Percentiles rank a stretch among this genome's conserved stretches.
Conservation (phyloP, 2,797 vertebrate species). For the Pseudochirops corinnae region DNA sequence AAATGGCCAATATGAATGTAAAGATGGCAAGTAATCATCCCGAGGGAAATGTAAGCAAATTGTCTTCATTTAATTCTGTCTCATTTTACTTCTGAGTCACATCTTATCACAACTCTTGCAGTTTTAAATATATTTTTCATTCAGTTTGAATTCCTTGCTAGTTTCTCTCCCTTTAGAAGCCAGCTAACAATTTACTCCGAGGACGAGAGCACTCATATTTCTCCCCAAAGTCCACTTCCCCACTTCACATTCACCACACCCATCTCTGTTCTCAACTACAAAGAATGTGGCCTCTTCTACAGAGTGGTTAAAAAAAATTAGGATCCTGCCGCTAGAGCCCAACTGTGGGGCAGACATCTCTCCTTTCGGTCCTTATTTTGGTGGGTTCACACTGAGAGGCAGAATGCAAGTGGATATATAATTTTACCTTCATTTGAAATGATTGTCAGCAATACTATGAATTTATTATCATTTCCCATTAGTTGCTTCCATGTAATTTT, state of each 20-base stretch:
- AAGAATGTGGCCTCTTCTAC: constrained; percentile 45
- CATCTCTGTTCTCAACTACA: constrained; percentile 33
- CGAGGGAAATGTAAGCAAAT: not conserved
- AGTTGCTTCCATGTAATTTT: not conserved
- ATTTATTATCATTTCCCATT: not conserved
- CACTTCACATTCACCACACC: constrained; percentile 1
- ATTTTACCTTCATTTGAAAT: not conserved
- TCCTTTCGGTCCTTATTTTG: not conserved
- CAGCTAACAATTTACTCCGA: not conserved
- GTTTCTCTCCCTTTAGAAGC: not conserved
- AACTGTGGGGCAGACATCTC: not conserved
- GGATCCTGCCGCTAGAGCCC: not conserved
- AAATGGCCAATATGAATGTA: not conserved
- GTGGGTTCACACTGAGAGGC: constrained; percentile 8
- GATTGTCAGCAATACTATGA: not conserved
- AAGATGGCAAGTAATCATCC: not conserved
- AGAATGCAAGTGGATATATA: not conserved
- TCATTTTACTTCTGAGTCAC: not conserved
- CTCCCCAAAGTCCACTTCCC: not conserved
- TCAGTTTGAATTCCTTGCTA: not conserved
- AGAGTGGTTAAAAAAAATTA: not conserved
- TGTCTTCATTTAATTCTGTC: not conserved
- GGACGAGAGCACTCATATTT: not conserved
- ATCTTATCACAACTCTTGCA: not conserved
- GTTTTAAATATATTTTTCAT: constrained; percentile 10